Conservation (phyloP, 1,140 invertebrate species). For the Bombus turneri region DNA sequence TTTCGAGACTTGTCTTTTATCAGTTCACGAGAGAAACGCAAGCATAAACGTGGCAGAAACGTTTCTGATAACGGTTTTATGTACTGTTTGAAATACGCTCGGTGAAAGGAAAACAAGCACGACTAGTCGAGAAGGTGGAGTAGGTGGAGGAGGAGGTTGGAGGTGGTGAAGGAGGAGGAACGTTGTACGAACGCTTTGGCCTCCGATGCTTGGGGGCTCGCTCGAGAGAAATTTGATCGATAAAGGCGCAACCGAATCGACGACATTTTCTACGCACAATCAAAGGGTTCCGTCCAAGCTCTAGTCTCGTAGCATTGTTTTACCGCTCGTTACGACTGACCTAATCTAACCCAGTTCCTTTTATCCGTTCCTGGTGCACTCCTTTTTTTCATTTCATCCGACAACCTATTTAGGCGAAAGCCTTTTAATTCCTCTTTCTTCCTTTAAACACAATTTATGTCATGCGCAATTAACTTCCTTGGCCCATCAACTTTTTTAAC, state of each 20-base stretch:
- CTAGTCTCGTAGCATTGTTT: slow-evolving; percentile 22
- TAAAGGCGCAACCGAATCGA: slow-evolving; percentile 7
- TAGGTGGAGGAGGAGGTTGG: not conserved
- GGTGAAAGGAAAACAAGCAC: slow-evolving; percentile 24
- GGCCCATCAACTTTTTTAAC: slow-evolving; percentile 23
- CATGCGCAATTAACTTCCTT: slow-evolving; percentile 35
- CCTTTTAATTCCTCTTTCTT: slow-evolving; percentile 29
- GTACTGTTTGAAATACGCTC: slow-evolving; percentile 9
- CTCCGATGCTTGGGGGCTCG: not conserved
- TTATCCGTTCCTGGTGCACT: slow-evolving; percentile 1
- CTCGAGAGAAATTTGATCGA: slow-evolving; percentile 30
- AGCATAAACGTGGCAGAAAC: slow-evolving; percentile 2
- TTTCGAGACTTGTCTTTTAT: not conserved
- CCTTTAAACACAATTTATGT: slow-evolving; percentile 20
- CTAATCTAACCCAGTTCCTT: slow-evolving; percentile 34
- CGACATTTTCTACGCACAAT: slow-evolving; percentile 27
- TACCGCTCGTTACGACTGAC: not conserved
- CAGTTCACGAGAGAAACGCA: not conserved
- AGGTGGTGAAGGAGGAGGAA: not conserved
- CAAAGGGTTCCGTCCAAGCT: slow-evolving; percentile 6
- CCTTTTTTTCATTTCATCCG: not conserved
- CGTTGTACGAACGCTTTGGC: slow-evolving; percentile 21
- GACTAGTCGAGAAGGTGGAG: not conserved
- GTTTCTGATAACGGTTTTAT: slow-evolving; percentile 27
- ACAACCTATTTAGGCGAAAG: slow-evolving; percentile 38